These are phyloP conservation scores for Sipha maydis DNA, from an alignment of 2,888 invertebrate genomes.

Conservation along the genomic window DNA sequence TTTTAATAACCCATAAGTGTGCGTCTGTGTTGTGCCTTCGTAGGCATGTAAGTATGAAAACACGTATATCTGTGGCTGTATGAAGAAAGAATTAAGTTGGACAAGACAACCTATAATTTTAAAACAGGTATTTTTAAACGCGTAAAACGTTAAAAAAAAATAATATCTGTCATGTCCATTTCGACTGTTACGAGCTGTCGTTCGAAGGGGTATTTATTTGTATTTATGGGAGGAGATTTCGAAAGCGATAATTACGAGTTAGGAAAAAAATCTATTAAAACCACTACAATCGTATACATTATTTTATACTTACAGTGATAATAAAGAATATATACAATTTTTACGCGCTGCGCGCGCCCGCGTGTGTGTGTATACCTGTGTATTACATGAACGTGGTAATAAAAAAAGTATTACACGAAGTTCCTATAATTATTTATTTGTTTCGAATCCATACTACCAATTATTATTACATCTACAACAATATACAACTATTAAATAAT, in stretches of 20 bases:
- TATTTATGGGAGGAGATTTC: constrained; percentile 60
- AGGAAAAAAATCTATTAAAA: constrained; percentile 57
- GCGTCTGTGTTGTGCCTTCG: background rate
- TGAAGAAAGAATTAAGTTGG: constrained; percentile 59
- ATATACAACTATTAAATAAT: background rate
- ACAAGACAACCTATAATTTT: constrained; percentile 58
- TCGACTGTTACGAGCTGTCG: constrained; percentile 59
- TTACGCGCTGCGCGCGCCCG: background rate
- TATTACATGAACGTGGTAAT: background rate
- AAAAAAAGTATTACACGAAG: background rate
- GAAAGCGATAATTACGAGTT: constrained; percentile 61
- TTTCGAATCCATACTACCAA: background rate
- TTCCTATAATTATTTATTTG: constrained; percentile 25
- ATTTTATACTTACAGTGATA: constrained; percentile 6
- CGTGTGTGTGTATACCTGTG: background rate
- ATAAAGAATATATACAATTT: background rate
- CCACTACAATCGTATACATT: constrained; percentile 24
- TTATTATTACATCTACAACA: constrained; percentile 2
- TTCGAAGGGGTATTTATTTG: constrained; percentile 55
- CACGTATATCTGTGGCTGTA: constrained; percentile 2
- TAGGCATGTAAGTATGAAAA: background rate
- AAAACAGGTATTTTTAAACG: constrained; percentile 59
- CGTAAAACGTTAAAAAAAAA: constrained; percentile 49
- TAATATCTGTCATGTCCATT: constrained; percentile 59
- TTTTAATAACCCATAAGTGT: constrained; percentile 1